Percentiles rank a stretch among this genome's conserved stretches.
phyloP scores from a whole-genome alignment of 2,888 invertebrate species.

The Diplolepis rosae region DNA sequence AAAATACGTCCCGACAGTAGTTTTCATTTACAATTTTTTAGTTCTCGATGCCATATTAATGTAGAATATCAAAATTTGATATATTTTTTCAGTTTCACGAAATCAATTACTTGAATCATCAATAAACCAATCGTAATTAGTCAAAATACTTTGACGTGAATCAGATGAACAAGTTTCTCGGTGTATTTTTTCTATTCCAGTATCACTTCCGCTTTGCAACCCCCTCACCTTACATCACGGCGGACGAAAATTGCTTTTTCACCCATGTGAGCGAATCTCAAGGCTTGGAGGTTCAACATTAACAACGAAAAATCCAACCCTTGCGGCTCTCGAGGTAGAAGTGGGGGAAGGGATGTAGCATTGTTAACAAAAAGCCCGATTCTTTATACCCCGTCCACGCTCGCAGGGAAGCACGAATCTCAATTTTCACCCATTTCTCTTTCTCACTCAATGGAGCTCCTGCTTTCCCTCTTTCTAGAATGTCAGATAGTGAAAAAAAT shows the following conservation, averaged over 20 bases:
- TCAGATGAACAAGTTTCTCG: too few species aligned
- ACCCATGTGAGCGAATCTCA: conserved; percentile 42
- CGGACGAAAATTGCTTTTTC: conserved; percentile 56
- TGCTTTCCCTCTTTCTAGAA: conserved; percentile 13
- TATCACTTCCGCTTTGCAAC: conserved; percentile 37
- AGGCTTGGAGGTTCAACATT: conserved; percentile 47
- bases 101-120: conserved; percentile 4
- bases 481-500: neutral
- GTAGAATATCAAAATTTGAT: too few species aligned
- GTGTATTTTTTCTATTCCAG: conserved; percentile 38
- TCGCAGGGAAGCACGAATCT: conserved; percentile 15
- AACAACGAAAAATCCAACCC: conserved; percentile 53
- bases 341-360: conserved; percentile 43
- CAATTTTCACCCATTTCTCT: conserved; percentile 22
- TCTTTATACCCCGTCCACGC: conserved; percentile 27
- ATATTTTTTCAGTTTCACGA: too few species aligned
- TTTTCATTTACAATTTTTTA: too few species aligned
- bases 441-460: conserved; percentile 14
- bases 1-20: too few species aligned
- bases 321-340: conserved; percentile 38
- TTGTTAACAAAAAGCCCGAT: conserved; percentile 53
- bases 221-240: conserved; percentile 34
- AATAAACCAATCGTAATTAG: too few species aligned
- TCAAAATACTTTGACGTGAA: conserved; percentile 39
- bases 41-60: too few species aligned